Percentiles rank a stretch among this genome's conserved stretches.
phyloP scores from a whole-genome alignment of 2,797 vertebrate genomes.

The Chelmon rostratus region DNA sequence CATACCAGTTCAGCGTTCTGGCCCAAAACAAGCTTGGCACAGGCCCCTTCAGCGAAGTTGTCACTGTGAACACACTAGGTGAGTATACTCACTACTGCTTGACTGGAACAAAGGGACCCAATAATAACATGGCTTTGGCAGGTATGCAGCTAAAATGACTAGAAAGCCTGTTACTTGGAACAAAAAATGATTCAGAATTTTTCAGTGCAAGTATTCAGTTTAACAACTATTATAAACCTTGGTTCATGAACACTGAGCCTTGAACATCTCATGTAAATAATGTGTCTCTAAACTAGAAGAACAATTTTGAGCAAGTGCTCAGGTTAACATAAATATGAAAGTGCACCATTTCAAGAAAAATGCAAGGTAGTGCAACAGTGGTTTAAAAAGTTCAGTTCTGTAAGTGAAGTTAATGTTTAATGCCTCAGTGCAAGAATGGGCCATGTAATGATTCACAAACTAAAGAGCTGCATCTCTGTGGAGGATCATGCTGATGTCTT shows the following conservation, averaged over 20 bases:
- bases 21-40: constrained; percentile 97
- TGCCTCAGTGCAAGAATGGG: not conserved
- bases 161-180: not conserved
- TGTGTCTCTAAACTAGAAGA: not conserved
- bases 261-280: not conserved
- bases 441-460: constrained; percentile 33
- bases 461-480: not conserved
- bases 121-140: constrained; percentile 23
- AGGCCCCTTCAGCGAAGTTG: constrained; percentile 95
- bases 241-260: too few relatives aligned
- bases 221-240: too few relatives aligned
- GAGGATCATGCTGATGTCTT: constrained; percentile 2
- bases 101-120: not conserved
- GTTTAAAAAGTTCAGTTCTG: constrained; percentile 7
- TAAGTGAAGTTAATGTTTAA: constrained; percentile 30
- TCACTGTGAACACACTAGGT: constrained; percentile 93
- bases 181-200: not conserved
- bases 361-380: not conserved
- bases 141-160: not conserved
- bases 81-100: constrained; percentile 40
- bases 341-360: not conserved
- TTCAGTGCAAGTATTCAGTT: not conserved
- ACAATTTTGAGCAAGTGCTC: not conserved
- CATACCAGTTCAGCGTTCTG: constrained; percentile 96
- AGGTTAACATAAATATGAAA: not conserved